Percentiles rank a stretch among this genome's conserved stretches.
Evolutionary conservation across 2,113 vertebrate genomes (phyloP).

Genomic region (Himantopus leucocephalus): DNA sequence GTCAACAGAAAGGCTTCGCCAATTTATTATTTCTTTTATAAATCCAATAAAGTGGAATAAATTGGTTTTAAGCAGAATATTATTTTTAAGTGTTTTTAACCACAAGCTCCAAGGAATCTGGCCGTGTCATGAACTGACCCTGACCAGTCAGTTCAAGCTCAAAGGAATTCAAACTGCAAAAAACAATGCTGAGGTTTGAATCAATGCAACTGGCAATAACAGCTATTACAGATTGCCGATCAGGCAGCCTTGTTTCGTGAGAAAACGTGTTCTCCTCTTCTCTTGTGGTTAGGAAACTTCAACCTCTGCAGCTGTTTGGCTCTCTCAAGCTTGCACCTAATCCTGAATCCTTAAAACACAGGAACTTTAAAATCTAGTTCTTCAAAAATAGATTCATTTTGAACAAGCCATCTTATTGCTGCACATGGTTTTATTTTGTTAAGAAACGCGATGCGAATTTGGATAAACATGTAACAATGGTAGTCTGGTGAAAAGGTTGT

Average conservation of each 20-base stretch:
- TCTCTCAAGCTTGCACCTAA: not conserved
- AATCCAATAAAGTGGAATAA: not conserved
- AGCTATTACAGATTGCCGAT: not conserved
- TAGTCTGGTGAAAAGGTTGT: not conserved
- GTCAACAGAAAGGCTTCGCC: not conserved
- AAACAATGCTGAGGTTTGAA: not conserved
- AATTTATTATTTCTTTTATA: not conserved
- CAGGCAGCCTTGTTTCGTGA: not conserved
- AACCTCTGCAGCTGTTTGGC: not conserved
- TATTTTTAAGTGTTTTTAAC: not conserved
- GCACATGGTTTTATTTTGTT: not conserved
- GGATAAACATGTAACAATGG: not conserved
- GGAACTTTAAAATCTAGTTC: not conserved
- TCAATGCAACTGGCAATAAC: not conserved
- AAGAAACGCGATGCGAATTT: fast-evolving
- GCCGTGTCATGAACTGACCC: not conserved
- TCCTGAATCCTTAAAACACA: not conserved
- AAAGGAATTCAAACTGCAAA: not conserved
- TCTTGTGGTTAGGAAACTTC: not conserved
- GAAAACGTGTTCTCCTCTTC: not conserved
- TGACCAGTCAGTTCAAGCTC: not conserved
- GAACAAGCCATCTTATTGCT: not conserved
- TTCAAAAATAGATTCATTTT: not conserved
- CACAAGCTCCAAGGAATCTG: not conserved
- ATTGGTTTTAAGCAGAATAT: not conserved